Evolutionary conservation across 2,113 vertebrate species (phyloP), one percentile per base, ranked within the genome.

Genomic region (Zeus faber): DNA sequence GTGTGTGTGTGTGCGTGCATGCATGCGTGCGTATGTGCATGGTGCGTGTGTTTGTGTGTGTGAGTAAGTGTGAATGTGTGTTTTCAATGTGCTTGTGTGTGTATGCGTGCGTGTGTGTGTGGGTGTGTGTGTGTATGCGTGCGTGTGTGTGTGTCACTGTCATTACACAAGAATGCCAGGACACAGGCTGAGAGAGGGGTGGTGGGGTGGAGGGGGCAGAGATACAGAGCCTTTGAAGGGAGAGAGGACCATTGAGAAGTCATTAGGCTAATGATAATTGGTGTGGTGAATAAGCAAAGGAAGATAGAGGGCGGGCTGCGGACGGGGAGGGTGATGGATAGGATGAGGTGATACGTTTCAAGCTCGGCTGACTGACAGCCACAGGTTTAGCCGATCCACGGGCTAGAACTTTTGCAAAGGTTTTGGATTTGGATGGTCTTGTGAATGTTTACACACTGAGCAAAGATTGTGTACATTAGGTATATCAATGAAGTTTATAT

Each of bases 191-290:
- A 31, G 29, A 77, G 73, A 84, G 69, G 72, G 72, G 79, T 76
- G 64, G 65, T 72, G 58, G 51, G 65, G 65, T 52, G 71, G 75
- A 73, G 59, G 74, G 62, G 72, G 67, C 49, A 59, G 71, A 63
- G 67, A 70, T 64, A 70, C 76, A 79, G 73, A 73, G 81, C 64
- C 77, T 84, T 81, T 85, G 79, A 87, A 82, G 68, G 78, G 60
- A 23, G 49, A 70, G 58, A 73, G 62, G 65, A 65, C 78, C 74
- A 82, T 84, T 84, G 84, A 86, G 77, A 83, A 85, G 72, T 80
- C 83, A 87, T 88, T 88, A 88, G 77, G 78, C 65, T 81, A 86
- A 86, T 84, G 81, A 84, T 84, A 84, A 87, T 87, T 85, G 81
- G 77, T 63, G 16, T 37, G 20, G 77, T 80, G 81, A 87, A 85